phyloP scores from a whole-genome alignment of 2,888 invertebrate species.

The Aquatica leii region DNA sequence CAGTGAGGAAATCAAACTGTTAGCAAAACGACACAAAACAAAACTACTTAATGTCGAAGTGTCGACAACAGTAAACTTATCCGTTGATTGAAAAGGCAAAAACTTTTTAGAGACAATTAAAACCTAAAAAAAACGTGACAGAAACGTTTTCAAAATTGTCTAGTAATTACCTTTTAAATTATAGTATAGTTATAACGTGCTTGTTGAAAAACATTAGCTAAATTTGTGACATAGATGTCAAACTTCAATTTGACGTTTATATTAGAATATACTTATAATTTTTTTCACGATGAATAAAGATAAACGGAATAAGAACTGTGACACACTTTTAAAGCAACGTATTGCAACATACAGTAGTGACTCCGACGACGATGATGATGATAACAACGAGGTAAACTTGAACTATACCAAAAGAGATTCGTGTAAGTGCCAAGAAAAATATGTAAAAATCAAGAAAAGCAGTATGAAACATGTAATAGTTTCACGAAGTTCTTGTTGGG shows the following conservation, averaged over 20 bases:
- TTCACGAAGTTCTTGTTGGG: slow-evolving; percentile 26
- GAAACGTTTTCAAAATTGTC: no score
- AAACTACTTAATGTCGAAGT: no score
- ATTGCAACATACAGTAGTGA: neutral
- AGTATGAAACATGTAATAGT: slow-evolving; percentile 26
- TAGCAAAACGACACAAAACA: no score
- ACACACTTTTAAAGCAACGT: neutral
- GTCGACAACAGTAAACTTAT: no score
- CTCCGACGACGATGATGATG: slow-evolving; percentile 7
- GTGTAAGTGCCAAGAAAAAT: slow-evolving; percentile 29
- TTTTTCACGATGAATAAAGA: neutral
- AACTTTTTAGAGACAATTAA: no score
- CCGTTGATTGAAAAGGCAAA: no score
- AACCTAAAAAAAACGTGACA: no score
- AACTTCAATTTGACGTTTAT: slow-evolving; percentile 9
- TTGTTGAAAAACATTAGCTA: no score
- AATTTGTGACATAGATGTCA: no score
- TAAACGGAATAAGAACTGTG: neutral
- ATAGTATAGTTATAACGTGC: no score
- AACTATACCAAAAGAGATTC: neutral
- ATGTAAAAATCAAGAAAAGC: slow-evolving; percentile 31
- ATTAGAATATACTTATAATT: neutral
- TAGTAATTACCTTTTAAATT: no score
- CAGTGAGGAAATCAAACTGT: no score
- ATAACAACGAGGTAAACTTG: slow-evolving; percentile 2